phyloP scores from a whole-genome alignment of 2,888 invertebrate species.

The Oligia strigilis region DNA sequence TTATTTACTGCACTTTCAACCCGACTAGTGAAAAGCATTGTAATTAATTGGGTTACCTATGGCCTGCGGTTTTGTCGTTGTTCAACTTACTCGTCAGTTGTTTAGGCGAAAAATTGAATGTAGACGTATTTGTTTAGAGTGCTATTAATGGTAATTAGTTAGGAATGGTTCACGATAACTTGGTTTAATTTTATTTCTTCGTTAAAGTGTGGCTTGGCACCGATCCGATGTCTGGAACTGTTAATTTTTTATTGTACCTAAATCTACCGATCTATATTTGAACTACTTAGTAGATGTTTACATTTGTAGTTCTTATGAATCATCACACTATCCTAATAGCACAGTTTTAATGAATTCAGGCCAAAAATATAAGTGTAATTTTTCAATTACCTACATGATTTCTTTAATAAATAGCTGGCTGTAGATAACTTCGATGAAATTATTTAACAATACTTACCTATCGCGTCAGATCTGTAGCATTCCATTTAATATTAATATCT shows the following conservation, averaged over 20 bases:
- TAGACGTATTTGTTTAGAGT: constrained; percentile 9
- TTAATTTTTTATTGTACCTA: neutral
- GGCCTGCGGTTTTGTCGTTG: constrained; percentile 72
- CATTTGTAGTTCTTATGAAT: neutral
- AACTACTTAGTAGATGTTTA: neutral
- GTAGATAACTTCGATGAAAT: neutral
- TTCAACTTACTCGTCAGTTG: constrained; percentile 62
- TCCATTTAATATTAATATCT: constrained; percentile 69
- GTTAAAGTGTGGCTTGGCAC: neutral
- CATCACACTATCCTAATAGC: neutral
- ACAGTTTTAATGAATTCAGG: neutral
- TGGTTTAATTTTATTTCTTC: neutral
- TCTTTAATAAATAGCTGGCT: too few relatives aligned
- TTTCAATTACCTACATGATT: neutral
- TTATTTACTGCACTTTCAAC: constrained; percentile 82
- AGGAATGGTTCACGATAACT: neutral
- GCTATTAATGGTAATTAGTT: neutral
- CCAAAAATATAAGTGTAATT: neutral
- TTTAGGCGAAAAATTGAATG: constrained; percentile 41
- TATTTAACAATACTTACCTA: constrained; percentile 29
- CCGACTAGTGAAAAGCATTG: constrained; percentile 76
- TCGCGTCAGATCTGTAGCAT: constrained; percentile 46
- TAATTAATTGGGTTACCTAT: constrained; percentile 81
- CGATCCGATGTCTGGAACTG: neutral
- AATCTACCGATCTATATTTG: neutral